Conservation (phyloP, 2,888 invertebrate genomes). For the Notocelia uddmanniana region DNA sequence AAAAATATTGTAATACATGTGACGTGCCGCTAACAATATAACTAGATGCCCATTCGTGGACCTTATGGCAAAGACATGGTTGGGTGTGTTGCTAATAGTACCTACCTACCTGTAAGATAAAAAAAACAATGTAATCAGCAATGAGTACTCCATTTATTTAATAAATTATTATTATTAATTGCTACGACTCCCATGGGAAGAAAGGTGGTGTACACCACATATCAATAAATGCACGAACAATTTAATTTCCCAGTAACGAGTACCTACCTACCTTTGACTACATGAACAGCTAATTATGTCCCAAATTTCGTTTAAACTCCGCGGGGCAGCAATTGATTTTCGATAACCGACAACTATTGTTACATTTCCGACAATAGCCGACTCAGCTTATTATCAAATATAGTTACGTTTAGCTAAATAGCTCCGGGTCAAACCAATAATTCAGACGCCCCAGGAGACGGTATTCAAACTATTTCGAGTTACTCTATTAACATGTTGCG, state of each 20-base stretch:
- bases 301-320: conserved; percentile 38
- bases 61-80: too few species aligned
- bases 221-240: not conserved
- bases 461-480: conserved; percentile 66
- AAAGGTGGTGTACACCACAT: not conserved
- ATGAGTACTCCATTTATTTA: too few species aligned
- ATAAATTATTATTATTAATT: too few species aligned
- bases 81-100: too few species aligned
- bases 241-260: conserved; percentile 24
- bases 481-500: conserved; percentile 73
- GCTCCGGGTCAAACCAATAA: conserved; percentile 80
- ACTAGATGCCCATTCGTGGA: too few species aligned
- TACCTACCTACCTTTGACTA: too few species aligned
- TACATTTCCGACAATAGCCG: conserved; percentile 67
- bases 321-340: conserved; percentile 62
- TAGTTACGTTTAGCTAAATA: conserved; percentile 74
- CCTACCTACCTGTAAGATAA: too few species aligned
- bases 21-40: too few species aligned
- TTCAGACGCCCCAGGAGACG: conserved; percentile 74
- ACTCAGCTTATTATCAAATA: conserved; percentile 79
- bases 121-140: too few species aligned
- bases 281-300: conserved; percentile 14
- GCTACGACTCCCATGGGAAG: too few species aligned
- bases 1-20: too few species aligned
- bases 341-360: conserved; percentile 60